Percentiles rank a stretch among this genome's conserved stretches.
Evolutionary conservation across 2,797 vertebrate species (phyloP).

Genomic region (Alosa sapidissima): DNA sequence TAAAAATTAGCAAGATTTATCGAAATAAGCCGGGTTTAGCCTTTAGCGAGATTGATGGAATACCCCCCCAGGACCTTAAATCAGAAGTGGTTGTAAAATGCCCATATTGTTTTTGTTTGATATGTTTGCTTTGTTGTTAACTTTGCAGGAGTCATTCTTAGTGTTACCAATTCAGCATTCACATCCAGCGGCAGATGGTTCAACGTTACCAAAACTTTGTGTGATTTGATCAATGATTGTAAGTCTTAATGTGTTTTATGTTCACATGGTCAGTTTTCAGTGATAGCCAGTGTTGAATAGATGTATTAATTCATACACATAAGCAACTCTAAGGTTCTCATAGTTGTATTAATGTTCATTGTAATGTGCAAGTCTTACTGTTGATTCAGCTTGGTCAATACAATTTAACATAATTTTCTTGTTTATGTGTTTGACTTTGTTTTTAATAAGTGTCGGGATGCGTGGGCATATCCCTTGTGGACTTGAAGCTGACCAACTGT

Average conservation of each 20-base stretch:
- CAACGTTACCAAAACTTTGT: conserved; percentile 31
- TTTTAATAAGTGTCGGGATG: conserved; percentile 29
- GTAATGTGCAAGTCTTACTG: too few species aligned
- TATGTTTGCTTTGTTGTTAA: neutral
- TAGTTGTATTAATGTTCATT: too few species aligned
- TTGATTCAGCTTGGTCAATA: too few species aligned
- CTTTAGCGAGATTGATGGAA: too few species aligned
- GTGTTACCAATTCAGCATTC: conserved; percentile 37
- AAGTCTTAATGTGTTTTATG: neutral
- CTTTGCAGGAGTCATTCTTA: conserved; percentile 36
- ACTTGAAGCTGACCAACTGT: conserved; percentile 43
- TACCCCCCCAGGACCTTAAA: neutral
- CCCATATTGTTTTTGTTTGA: neutral
- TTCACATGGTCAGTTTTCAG: neutral
- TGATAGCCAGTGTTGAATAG: neutral
- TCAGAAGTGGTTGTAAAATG: neutral
- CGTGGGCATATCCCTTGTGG: conserved; percentile 26
- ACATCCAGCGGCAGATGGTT: conserved; percentile 34
- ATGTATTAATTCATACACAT: too few species aligned
- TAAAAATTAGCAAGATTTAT: too few species aligned
- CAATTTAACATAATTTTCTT: neutral
- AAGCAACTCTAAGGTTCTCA: too few species aligned
- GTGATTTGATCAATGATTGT: conserved; percentile 27
- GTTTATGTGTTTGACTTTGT: neutral
- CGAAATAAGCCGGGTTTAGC: too few species aligned